These are phyloP conservation scores for Macropus fuliginosus DNA, from an alignment of 2,797 vertebrate species.

Conservation along the genomic window DNA sequence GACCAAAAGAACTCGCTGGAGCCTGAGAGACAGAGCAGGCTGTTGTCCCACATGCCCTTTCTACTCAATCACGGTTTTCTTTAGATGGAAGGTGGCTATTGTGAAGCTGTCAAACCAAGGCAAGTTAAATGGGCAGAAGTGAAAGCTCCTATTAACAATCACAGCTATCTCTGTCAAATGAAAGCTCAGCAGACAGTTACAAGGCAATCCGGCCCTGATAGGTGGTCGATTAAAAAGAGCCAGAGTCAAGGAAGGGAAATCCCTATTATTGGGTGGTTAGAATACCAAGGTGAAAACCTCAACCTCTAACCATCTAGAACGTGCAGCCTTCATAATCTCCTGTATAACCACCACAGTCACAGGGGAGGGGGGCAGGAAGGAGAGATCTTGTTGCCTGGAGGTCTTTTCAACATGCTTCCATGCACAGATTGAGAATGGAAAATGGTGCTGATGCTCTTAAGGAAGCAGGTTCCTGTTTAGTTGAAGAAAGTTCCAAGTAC, in stretches of 20 bases:
- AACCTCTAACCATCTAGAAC: constrained; percentile 54
- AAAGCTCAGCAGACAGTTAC: constrained; percentile 83
- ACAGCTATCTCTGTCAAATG: constrained; percentile 85
- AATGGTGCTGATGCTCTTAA: neutral
- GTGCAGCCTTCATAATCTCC: constrained; percentile 75
- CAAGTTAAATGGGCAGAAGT: constrained; percentile 85
- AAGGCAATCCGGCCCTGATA: constrained; percentile 86
- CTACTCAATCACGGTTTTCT: constrained; percentile 87
- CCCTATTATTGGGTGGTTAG: constrained; percentile 72
- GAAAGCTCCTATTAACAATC: constrained; percentile 85
- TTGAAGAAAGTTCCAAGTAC: constrained; percentile 72
- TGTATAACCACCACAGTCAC: constrained; percentile 42
- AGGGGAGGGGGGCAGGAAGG: constrained; percentile 53
- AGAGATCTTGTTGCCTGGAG: constrained; percentile 71
- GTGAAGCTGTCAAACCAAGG: constrained; percentile 87
- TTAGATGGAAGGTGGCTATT: constrained; percentile 85
- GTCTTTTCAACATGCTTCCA: constrained; percentile 69
- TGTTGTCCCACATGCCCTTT: constrained; percentile 84
- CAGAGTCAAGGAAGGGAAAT: constrained; percentile 79
- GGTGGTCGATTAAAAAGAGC: constrained; percentile 85
- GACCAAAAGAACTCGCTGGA: constrained; percentile 80
- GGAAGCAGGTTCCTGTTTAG: constrained; percentile 68
- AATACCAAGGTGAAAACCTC: constrained; percentile 72
- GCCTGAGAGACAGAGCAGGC: constrained; percentile 81
- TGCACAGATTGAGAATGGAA: constrained; percentile 19